Conservation (phyloP, 2,888 invertebrate genomes). For the Aphodius sticticus region DNA sequence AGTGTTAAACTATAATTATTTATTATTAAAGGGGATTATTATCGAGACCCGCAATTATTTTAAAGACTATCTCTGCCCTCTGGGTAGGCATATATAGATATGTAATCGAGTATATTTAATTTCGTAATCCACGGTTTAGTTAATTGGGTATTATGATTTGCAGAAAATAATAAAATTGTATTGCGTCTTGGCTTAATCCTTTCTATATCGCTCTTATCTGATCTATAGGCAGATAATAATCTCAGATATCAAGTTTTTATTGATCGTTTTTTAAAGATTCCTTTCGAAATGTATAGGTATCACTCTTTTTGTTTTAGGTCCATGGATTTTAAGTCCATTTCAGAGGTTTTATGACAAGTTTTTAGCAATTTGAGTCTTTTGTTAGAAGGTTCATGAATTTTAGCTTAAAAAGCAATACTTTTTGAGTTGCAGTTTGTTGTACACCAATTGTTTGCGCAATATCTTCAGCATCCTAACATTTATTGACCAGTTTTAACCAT, state of each 20-base stretch:
- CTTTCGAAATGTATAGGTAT: not conserved
- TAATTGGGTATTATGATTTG: not conserved
- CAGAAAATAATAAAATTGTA: not conserved
- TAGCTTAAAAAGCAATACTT: too few relatives aligned
- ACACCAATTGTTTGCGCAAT: too few relatives aligned
- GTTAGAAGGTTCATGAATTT: too few relatives aligned
- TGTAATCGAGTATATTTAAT: not conserved
- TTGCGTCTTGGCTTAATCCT: not conserved
- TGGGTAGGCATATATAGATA: not conserved
- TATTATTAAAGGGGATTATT: slow-evolving; percentile 7
- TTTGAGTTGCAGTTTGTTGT: too few relatives aligned
- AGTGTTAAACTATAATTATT: slow-evolving; percentile 52
- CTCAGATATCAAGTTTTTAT: not conserved
- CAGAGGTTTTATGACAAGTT: too few relatives aligned
- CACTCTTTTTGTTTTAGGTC: not conserved
- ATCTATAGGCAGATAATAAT: not conserved
- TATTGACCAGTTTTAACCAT: too few relatives aligned
- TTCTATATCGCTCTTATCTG: not conserved
- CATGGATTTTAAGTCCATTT: not conserved
- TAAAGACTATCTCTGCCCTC: not conserved
- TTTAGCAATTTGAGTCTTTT: too few relatives aligned
- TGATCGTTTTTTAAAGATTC: not conserved
- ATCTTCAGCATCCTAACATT: too few relatives aligned
- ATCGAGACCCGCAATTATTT: not conserved
- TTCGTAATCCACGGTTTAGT: not conserved